phyloP scores from a whole-genome alignment of 2,113 vertebrate genomes.

The Hoplias malabaricus region DNA sequence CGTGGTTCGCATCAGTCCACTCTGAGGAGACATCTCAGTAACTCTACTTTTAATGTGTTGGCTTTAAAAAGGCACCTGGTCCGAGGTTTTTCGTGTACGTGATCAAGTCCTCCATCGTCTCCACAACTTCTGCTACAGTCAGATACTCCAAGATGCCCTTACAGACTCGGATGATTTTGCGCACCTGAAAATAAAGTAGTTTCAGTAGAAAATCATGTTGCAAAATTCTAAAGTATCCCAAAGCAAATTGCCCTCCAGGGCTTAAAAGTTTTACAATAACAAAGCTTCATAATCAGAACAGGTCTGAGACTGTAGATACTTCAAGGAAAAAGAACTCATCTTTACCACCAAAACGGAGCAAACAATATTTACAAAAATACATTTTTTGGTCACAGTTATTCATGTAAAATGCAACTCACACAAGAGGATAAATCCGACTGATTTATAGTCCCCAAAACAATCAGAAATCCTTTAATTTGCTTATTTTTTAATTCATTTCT shows the following conservation, averaged over 20 bases:
- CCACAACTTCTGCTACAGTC: conserved; percentile 94
- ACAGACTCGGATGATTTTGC: conserved; percentile 96
- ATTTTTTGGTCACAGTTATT: no score
- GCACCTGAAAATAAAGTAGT: conserved; percentile 82
- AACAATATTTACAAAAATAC: no score
- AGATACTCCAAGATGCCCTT: conserved; percentile 98
- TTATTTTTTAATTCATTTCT: neutral
- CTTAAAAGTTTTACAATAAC: neutral
- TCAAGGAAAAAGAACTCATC: no score
- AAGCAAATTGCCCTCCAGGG: no score
- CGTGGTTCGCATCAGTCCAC: no score
- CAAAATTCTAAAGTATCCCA: neutral
- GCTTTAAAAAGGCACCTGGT: conserved; percentile 85
- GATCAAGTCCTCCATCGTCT: conserved; percentile 98
- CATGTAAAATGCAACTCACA: no score
- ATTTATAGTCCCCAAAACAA: no score
- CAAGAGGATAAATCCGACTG: no score
- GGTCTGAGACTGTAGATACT: neutral
- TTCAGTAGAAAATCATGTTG: neutral
- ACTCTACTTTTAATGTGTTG: no score
- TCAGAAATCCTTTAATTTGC: no score
- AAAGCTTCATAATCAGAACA: neutral
- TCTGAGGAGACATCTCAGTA: no score
- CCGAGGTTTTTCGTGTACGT: conserved; percentile 98
- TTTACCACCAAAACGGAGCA: no score